Conservation (phyloP, 2,797 vertebrate species). For the Pangasius macronema region DNA sequence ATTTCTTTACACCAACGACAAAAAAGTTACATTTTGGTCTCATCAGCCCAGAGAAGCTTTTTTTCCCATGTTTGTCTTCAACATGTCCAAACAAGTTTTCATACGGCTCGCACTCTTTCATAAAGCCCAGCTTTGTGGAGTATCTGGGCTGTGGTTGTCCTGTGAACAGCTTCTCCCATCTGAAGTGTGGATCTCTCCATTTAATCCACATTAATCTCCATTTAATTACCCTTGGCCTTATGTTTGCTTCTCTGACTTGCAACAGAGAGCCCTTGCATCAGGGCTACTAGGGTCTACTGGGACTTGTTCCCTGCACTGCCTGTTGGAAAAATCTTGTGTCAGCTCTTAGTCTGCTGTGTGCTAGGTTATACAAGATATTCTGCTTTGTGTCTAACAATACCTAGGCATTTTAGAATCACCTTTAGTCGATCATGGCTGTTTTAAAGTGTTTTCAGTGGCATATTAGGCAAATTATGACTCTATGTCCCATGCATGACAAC, state of each 20-base stretch:
- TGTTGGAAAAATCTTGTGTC: background rate
- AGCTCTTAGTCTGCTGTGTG: too few species aligned
- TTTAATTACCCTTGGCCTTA: background rate
- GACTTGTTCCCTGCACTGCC: background rate
- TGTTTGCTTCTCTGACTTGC: background rate
- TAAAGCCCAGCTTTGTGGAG: background rate
- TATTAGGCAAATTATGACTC: background rate
- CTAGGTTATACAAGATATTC: background rate
- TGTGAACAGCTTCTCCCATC: background rate
- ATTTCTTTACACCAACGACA: background rate
- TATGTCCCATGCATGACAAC: background rate
- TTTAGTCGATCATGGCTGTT: background rate
- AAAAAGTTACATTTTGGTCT: background rate
- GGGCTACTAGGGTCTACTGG: background rate
- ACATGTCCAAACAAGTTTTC: background rate
- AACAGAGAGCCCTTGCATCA: background rate
- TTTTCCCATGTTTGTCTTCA: background rate
- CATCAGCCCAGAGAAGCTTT: background rate
- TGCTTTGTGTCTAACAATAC: background rate
- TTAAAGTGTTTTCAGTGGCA: background rate
- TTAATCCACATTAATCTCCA: too few species aligned
- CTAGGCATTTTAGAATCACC: background rate
- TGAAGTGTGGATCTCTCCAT: background rate
- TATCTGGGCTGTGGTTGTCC: background rate
- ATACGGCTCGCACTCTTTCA: too few species aligned